These are phyloP conservation scores for Aviceda subcristata DNA, from an alignment of 2,113 vertebrate genomes.

Conservation along the genomic window DNA sequence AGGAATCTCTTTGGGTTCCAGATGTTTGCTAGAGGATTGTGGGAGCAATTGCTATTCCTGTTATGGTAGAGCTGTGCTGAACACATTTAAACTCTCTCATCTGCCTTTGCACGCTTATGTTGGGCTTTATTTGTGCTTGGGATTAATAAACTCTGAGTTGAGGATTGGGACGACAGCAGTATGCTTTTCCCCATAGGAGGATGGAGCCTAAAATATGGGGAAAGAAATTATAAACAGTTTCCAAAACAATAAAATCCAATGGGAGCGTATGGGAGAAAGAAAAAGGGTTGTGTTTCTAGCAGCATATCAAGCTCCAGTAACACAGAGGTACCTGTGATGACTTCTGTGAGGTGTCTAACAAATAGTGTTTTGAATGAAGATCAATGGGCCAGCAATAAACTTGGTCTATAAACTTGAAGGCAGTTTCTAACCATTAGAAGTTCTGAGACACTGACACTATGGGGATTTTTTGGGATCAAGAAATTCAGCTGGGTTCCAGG, in stretches of 20 bases:
- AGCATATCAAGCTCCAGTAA: not conserved
- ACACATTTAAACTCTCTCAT: not conserved
- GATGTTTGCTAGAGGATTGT: not conserved
- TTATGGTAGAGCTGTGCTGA: not conserved
- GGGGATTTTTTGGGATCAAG: not conserved
- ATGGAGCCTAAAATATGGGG: not conserved
- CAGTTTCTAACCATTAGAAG: not conserved
- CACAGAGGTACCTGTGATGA: not conserved
- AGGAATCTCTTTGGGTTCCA: not conserved
- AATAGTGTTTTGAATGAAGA: not conserved
- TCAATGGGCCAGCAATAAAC: no score
- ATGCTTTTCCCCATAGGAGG: not conserved
- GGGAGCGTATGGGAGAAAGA: not conserved
- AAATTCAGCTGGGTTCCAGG: fast-evolving
- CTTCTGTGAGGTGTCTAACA: not conserved
- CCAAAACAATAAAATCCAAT: not conserved
- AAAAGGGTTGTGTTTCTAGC: not conserved
- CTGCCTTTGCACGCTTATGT: not conserved
- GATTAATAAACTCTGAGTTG: not conserved
- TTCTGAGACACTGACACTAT: fast-evolving
- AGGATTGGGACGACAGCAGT: not conserved
- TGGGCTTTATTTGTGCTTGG: not conserved
- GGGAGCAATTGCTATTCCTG: not conserved
- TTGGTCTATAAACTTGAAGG: not conserved
- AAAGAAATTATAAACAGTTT: not conserved